Evolutionary conservation across 2,113 vertebrate genomes (phyloP).

Genomic region (Pygoscelis antarcticus): DNA sequence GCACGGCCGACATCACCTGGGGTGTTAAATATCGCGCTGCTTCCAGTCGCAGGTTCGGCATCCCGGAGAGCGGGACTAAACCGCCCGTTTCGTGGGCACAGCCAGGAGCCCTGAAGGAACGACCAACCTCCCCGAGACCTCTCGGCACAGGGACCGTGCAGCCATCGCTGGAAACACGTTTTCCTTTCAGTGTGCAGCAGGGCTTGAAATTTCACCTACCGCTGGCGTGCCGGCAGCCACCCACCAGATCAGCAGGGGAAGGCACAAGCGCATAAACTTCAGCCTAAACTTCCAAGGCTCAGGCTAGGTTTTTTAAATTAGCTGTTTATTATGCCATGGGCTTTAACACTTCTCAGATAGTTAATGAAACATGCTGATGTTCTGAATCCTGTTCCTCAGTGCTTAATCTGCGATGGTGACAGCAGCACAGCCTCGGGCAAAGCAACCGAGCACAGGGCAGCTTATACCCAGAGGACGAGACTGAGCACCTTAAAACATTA

Average conservation of each 20-base stretch:
- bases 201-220: neutral
- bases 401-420: neutral
- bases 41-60: neutral
- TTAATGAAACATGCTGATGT: fast-evolving
- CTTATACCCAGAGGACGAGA: neutral
- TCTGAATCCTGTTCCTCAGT: neutral
- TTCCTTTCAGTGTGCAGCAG: neutral
- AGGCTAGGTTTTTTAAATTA: neutral
- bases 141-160: neutral
- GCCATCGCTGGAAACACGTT: no score
- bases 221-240: neutral
- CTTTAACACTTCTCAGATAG: neutral
- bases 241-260: neutral
- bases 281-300: neutral
- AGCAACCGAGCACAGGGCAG: neutral
- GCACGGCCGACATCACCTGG: neutral
- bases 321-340: fast-evolving
- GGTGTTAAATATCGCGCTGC: neutral
- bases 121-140: neutral
- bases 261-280: neutral
- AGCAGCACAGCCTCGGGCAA: neutral
- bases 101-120: no score
- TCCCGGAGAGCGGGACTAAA: neutral
- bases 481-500: neutral
- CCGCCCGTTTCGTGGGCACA: fast-evolving